Evolutionary conservation across 2,888 invertebrate species (phyloP).

Genomic region (Seira sanloemensis): DNA sequence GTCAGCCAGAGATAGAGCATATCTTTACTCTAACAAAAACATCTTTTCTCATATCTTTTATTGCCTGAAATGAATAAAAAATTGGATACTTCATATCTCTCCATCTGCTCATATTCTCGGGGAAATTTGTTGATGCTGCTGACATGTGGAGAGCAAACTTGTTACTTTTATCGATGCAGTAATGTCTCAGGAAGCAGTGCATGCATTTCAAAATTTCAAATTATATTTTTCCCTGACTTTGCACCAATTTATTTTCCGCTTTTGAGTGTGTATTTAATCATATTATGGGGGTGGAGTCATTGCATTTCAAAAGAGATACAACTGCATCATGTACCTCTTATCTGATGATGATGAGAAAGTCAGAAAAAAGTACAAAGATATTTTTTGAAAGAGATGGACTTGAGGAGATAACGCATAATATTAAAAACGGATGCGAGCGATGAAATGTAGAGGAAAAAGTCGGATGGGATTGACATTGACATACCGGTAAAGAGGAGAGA

Average conservation of each 20-base stretch:
- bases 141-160: background rate
- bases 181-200: too few relatives aligned
- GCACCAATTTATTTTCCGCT: background rate
- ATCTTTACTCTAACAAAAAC: background rate
- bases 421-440: too few relatives aligned
- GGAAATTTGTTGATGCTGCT: background rate
- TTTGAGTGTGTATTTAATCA: background rate
- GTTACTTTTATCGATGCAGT: background rate
- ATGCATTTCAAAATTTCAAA: background rate
- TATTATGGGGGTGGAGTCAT: background rate
- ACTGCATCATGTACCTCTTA: too few relatives aligned
- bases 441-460: too few relatives aligned
- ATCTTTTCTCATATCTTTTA: background rate
- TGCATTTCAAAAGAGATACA: too few relatives aligned
- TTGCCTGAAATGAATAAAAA: background rate
- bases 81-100: background rate
- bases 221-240: background rate
- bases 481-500: constrained; percentile 72
- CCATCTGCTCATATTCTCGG: background rate
- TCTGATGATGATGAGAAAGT: too few relatives aligned
- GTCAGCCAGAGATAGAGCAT: background rate
- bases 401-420: too few relatives aligned
- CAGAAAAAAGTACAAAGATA: too few relatives aligned
- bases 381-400: too few relatives aligned
- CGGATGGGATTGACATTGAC: too few relatives aligned